Percentiles rank a stretch among this genome's conserved stretches.
Evolutionary conservation across 1,140 invertebrate species (phyloP).

Genomic region (Aporrectodea caliginosa): DNA sequence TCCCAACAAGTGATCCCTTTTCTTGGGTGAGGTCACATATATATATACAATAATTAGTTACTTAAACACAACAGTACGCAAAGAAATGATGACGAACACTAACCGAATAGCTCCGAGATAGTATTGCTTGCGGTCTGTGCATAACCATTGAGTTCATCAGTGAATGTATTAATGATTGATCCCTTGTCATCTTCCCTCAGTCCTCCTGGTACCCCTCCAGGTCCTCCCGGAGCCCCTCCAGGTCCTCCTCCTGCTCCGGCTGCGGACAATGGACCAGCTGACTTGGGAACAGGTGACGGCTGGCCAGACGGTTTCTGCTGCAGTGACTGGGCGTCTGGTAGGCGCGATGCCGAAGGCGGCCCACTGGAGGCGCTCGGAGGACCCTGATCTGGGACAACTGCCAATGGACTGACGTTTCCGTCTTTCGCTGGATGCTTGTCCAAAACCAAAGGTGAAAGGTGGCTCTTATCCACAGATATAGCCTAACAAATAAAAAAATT

Average conservation of each 20-base stretch:
- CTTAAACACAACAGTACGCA: too few species aligned
- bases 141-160: constrained; percentile 44
- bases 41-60: too few species aligned
- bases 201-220: not conserved
- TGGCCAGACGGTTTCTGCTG: not conserved
- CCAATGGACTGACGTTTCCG: not conserved
- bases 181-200: not conserved
- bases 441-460: not conserved
- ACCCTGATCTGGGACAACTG: not conserved
- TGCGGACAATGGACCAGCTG: not conserved
- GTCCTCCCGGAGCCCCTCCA: not conserved
- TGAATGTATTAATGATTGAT: constrained; percentile 51
- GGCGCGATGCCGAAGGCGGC: not conserved
- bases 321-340: too few species aligned
- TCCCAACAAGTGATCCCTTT: too few species aligned
- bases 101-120: constrained; percentile 34
- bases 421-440: not conserved
- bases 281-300: not conserved
- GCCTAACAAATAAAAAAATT: not conserved
- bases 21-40: too few species aligned
- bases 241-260: not conserved
- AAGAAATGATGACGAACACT: too few species aligned
- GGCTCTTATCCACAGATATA: not conserved
- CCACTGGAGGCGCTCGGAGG: constrained; percentile 1
- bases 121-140: constrained; percentile 33